phyloP scores from a whole-genome alignment of 1,140 invertebrate genomes.

The honey bee (Apis mellifera) region Amel_HAv3.1 CM009933.2:11712001-11712500 shows the following conservation, averaged over 20 bases:
- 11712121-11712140: not conserved
- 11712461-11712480: not conserved
- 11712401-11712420: not conserved
- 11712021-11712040: not conserved
- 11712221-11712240: not conserved
- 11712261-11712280: too few relatives aligned
- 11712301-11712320: not conserved
- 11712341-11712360: too few relatives aligned
- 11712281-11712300: not conserved
- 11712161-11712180: not conserved
- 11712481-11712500: not conserved
- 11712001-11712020: not conserved
- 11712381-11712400: not conserved
- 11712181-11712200: too few relatives aligned
- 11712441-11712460: not conserved
- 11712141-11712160: too few relatives aligned
- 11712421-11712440: not conserved
- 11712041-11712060: not conserved
- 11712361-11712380: not conserved
- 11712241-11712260: not conserved
- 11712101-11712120: not conserved
- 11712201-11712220: not conserved
- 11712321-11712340: not conserved
- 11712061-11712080: not conserved
- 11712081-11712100: not conserved